These are phyloP conservation scores for Centropus unirufus DNA, from an alignment of 2,113 vertebrate genomes.

Conservation along the genomic window DNA sequence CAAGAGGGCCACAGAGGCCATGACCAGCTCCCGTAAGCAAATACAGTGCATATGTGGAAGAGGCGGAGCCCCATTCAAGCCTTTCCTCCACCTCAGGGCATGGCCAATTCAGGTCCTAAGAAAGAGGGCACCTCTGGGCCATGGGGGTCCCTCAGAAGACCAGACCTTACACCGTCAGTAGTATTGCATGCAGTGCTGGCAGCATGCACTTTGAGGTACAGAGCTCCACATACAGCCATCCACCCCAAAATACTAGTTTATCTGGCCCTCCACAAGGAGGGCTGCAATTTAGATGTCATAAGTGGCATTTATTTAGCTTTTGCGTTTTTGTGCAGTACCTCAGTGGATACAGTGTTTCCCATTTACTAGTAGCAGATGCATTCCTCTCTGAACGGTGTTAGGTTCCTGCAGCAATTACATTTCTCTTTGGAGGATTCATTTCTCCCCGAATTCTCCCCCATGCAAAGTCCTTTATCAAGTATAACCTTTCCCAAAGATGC, in stretches of 20 bases:
- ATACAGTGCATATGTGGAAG: accelerated
- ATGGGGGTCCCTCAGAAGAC: background rate
- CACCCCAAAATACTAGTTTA: background rate
- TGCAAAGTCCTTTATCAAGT: background rate
- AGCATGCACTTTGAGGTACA: background rate
- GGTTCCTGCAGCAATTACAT: background rate
- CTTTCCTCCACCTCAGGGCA: background rate
- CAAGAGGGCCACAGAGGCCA: background rate
- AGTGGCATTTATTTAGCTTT: background rate
- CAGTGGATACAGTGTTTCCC: background rate
- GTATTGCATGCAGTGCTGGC: background rate
- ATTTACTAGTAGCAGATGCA: background rate
- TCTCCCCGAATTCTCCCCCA: background rate
- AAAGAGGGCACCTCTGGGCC: background rate
- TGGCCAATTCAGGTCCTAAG: background rate
- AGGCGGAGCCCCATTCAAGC: background rate
- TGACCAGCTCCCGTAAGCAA: background rate
- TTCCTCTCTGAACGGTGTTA: background rate
- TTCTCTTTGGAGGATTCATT: background rate
- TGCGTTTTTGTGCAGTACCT: background rate
- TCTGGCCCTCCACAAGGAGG: background rate
- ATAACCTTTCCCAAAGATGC: conserved; percentile 9
- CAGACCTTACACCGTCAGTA: background rate
- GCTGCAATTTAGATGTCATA: background rate
- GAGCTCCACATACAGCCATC: background rate